Base-by-base conservation (phyloP, 2,888 invertebrate genomes). In the Mesorhabditis spiculigera region DNA sequence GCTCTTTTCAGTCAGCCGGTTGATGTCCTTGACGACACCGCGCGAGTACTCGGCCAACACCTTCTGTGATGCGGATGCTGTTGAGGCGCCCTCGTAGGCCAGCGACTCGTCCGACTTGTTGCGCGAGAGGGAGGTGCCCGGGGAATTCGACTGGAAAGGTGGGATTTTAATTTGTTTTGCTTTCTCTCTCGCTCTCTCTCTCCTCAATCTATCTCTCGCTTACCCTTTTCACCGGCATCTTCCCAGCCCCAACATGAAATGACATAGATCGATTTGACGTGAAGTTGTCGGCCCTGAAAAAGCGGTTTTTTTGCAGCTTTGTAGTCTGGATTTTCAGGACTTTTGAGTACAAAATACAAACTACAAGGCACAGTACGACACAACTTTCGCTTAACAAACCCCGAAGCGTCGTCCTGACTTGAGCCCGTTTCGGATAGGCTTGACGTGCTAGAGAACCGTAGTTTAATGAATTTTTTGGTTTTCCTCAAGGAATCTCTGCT, bases 261-360 rank as follows among this genome's bases (percentile, higher is more conserved):
- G 82, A 82, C 62, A 84, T 78, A 13, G 82, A 84, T 5, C 83
- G 78, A 69, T 77, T 77, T 10, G 79, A 75, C 62, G 73, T 71
- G 77, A 81, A 83, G 45, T 79, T 76, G 70, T 84, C 81, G 58
- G 73, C 75, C 71, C 80, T 78, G 72, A 66, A 77, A 10, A 45
- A 6, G 16, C 4, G n/a, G 4, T 63, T 6, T 63, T 6, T 50
- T 50, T 50, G 58, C 8, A 3, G 58, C 3, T 50, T 50, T 50
- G 1, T 3, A 10, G n/a, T 13, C 8, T 50, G 10, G 3, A 13
- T 50, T 50, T 50, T 50, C 8, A n/a, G 1, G n/a, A 50, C n/a
- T 1, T 13, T 3, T 10, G 58, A 3, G 58, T n/a, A 50, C 58
- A 50, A n/a, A n/a, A 50, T n/a, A n/a, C n/a, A n/a, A n/a, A n/a